Evolutionary conservation across 2,797 vertebrate genomes (phyloP), one percentile per base, ranked within the genome.

Genomic region (Gadopsis bispinosus): DNA sequence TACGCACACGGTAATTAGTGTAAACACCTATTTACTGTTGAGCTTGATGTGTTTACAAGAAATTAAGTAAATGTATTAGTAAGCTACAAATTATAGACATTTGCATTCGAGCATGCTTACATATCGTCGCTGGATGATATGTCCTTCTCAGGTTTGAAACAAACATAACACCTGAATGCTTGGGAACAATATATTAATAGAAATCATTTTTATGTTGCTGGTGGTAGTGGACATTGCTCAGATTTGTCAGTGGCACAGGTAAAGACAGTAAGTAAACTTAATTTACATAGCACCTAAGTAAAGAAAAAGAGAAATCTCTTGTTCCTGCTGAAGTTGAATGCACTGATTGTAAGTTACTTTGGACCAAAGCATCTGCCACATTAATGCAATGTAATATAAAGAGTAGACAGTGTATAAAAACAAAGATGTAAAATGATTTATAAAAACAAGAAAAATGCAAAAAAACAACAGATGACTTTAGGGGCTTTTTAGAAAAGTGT

Each of bases 1-100:
- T 81, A 69, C 19, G 7, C 77, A 60, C 53, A 29, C 65, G 69
- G 67, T 84, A 86, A 88, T 92, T 87, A 91, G 73, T 81, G 87
- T 80, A 86, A 88, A 85, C 77, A 88, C 60, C 73, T 51, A 69
- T 85, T 89, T 88, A 69, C 68, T 79, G 76, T 72, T 61, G 64
- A 58, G 12, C 69, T 80, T 85, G 66, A 80, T 67, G 22, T 75
- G 70, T 82, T 87, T 72, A 83, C 63, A 78, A 68, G 71, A 83
- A 83, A 82, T 84, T 29, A 77, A 84, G n/a, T 53, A 54, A 77
- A 77, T 77, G 26, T 62, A 77, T 83, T 39, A 67, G 37, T 58
- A 47, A 69, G 73, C 39, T 59, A 64, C 75, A 33, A 71, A 72
- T 71, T 55, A 75, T 20, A 55, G 8, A 69, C 62, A 84, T 74